These are phyloP conservation scores for Bovichtus diacanthus DNA, from an alignment of 2,797 vertebrate genomes.

Conservation along the genomic window DNA sequence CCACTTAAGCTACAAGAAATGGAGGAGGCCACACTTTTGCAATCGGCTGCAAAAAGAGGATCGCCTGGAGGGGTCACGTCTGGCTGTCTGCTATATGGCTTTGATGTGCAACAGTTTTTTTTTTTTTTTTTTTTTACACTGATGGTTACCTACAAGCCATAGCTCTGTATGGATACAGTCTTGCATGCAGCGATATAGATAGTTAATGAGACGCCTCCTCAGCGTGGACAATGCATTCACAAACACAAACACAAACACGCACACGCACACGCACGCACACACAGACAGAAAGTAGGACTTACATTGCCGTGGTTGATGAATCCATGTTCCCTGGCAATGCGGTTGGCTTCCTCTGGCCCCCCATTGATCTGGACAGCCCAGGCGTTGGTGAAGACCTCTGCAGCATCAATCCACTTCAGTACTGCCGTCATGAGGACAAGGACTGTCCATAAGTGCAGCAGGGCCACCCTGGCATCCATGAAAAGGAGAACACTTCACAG, in stretches of 20 bases:
- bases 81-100: slow-evolving; percentile 45
- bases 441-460: slow-evolving; percentile 88
- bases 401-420: slow-evolving; percentile 63
- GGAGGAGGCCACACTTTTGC: slow-evolving; percentile 44
- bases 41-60: slow-evolving; percentile 43
- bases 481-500: slow-evolving; percentile 77
- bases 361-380: slow-evolving; percentile 93
- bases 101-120: slow-evolving; percentile 41
- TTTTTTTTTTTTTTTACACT: slow-evolving; percentile 11
- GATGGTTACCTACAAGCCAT: slow-evolving; percentile 5
- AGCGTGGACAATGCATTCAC: not conserved
- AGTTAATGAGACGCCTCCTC: not conserved
- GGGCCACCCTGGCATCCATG: slow-evolving; percentile 93
- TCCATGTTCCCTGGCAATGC: slow-evolving; percentile 90
- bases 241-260: too few relatives aligned
- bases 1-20: slow-evolving; percentile 45
- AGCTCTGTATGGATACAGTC: not conserved
- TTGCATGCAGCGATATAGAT: not conserved
- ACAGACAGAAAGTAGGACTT: slow-evolving; percentile 69
- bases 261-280: not conserved
- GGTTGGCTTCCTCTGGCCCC: slow-evolving; percentile 88
- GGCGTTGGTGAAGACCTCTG: slow-evolving; percentile 93
- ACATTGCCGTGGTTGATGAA: slow-evolving; percentile 93
- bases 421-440: slow-evolving; percentile 83
- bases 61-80: slow-evolving; percentile 45